Base-by-base conservation (phyloP, 2,888 invertebrate species). In the Steinernema scapterisci region DNA sequence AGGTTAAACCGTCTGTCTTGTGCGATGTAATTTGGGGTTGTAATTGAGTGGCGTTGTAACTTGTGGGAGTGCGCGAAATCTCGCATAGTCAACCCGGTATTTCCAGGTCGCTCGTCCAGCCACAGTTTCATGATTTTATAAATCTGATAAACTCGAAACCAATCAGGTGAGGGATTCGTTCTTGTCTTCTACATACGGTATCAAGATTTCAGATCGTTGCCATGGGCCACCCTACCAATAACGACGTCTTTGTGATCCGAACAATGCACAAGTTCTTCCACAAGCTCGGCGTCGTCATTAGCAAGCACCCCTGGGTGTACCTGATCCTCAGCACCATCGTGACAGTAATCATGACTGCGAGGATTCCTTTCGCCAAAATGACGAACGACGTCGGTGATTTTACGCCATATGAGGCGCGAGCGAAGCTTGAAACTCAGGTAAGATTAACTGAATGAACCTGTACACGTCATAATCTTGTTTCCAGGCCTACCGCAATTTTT, bases 351-450 rank as follows among this genome's bases (percentile, higher is more conserved):
- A 74, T 71, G 11, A 63, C 77, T 6, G 44, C 74, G 43, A 77
- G 79, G 56, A 84, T 85, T 70, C 84, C 83, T 16, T 81, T 86
- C 31, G 83, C 84, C 0, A 73, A 78, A 38, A 80, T 86, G 81
- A 76, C 82, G 11, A 86, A 86, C 74, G 82, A 86, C 73, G 85
- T 86, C 56, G 80, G 84, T 70, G 86, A 86, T 74, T 86, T 86
- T 71, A 86, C 86, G 43, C 86, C 86, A 3, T 79, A 75, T 31
- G 84, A 80, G n/a, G 85, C 85, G 9, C 77, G 82, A 52, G 84
- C 84, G 0, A 73, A 86, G 52, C 74, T 76, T n/a, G 85, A 85
- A 76, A 72, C 82, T 6, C 76, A 81, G 78, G 84, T 84, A 45
- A 13, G 75, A 0, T 71, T 19, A 21, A 25, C 23, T 1, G 13